Conservation (phyloP, 2,797 vertebrate genomes). For the Halcyon leucocephala region DNA sequence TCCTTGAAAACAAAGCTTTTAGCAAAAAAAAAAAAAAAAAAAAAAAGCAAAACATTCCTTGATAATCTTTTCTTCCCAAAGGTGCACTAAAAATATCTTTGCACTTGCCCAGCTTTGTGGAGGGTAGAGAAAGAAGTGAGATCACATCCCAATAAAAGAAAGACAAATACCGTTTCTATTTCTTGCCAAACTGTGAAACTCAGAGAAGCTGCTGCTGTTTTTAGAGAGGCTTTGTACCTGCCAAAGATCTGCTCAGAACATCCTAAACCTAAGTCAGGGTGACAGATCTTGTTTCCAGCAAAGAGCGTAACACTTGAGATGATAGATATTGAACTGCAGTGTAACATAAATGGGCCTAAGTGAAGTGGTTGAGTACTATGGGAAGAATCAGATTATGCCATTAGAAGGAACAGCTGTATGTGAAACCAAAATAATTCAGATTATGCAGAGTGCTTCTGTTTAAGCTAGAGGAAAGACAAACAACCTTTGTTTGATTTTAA, state of each 20-base stretch:
- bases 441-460: neutral
- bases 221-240: neutral
- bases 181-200: neutral
- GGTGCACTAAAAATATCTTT: neutral
- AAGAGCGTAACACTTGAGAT: neutral
- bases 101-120: neutral
- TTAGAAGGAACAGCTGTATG: neutral
- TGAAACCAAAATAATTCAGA: slow-evolving; percentile 3
- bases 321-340: neutral
- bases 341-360: neutral
- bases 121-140: neutral
- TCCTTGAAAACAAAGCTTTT: slow-evolving; percentile 4
- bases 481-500: slow-evolving; percentile 5
- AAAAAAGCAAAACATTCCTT: neutral
- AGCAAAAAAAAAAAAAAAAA: neutral
- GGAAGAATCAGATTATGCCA: neutral
- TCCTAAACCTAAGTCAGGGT: neutral
- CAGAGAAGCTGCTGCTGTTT: neutral
- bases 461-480: neutral
- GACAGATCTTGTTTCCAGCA: neutral
- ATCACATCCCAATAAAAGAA: neutral
- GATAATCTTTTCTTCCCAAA: neutral
- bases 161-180: neutral
- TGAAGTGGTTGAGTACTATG: neutral
- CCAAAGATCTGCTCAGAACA: neutral